A percentile compares a stretch with the other conserved stretches of the same genome.
Evolutionary conservation across 2,113 vertebrate species (phyloP).

Genomic region (Macrotus californicus): DNA sequence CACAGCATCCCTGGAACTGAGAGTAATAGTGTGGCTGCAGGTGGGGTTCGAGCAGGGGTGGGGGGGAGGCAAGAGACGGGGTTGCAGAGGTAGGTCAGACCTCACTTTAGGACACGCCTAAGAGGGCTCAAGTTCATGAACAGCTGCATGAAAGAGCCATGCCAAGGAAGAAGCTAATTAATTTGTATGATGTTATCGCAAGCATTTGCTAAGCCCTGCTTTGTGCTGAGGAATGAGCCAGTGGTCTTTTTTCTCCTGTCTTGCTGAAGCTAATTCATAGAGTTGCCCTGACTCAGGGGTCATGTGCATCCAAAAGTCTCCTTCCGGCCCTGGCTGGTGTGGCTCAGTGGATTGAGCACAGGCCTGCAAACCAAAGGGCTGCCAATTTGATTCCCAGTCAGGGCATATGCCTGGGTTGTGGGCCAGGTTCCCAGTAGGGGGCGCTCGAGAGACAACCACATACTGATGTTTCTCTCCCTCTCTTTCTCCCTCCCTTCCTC

Average conservation of each 20-base stretch:
- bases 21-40: not conserved
- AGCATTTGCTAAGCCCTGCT: not conserved
- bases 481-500: too few species aligned
- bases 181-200: accelerated
- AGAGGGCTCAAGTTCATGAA: not conserved
- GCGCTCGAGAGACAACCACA: too few species aligned
- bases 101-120: not conserved
- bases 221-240: not conserved
- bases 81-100: not conserved
- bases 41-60: too few species aligned
- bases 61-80: not conserved
- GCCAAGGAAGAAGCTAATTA: not conserved
- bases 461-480: too few species aligned
- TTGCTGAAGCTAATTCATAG: not conserved
- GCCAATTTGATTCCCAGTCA: too few species aligned
- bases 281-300: not conserved
- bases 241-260: not conserved
- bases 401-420: too few species aligned
- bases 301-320: not conserved
- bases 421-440: too few species aligned
- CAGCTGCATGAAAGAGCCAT: accelerated
- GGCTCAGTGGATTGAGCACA: too few species aligned
- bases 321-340: not conserved
- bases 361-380: too few species aligned
- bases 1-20: too few species aligned